A percentile compares a stretch with the other conserved stretches of the same genome.
These are phyloP conservation scores for Leiothrix lutea DNA, from an alignment of 2,113 vertebrate species.

Conservation along the genomic window DNA sequence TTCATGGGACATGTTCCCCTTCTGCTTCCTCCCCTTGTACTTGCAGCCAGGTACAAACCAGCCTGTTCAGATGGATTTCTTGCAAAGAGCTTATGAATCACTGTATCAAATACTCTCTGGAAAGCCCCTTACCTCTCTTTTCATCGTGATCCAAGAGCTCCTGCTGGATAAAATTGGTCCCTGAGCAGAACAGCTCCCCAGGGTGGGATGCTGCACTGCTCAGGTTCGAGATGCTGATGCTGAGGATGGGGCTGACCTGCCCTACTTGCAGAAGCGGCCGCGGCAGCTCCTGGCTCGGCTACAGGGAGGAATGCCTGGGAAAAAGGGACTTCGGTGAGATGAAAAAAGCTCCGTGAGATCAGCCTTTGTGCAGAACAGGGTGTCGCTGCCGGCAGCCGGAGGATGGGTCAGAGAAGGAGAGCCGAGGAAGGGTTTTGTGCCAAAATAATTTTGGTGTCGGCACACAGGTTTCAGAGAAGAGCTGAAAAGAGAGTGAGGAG, in stretches of 20 bases:
- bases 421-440: not conserved
- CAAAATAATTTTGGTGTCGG: not conserved
- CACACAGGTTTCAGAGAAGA: not conserved
- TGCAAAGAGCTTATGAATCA: not conserved
- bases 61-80: not conserved
- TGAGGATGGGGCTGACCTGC: not conserved
- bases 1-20: not conserved
- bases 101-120: not conserved
- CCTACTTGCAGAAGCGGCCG: not conserved
- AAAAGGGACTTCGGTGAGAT: not conserved
- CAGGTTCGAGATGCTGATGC: not conserved
- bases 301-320: not conserved
- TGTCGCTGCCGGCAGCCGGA: not conserved
- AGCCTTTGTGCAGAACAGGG: not conserved
- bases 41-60: not conserved
- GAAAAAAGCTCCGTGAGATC: not conserved
- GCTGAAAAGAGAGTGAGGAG: not conserved
- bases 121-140: not conserved
- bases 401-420: not conserved
- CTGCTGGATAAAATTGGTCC: not conserved
- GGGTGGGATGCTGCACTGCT: not conserved
- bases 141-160: not conserved
- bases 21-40: not conserved
- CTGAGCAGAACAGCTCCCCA: not conserved
- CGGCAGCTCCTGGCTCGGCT: not conserved